These are phyloP conservation scores for Crypturellus tataupa DNA, from an alignment of 2,797 vertebrate species.

Conservation along the genomic window DNA sequence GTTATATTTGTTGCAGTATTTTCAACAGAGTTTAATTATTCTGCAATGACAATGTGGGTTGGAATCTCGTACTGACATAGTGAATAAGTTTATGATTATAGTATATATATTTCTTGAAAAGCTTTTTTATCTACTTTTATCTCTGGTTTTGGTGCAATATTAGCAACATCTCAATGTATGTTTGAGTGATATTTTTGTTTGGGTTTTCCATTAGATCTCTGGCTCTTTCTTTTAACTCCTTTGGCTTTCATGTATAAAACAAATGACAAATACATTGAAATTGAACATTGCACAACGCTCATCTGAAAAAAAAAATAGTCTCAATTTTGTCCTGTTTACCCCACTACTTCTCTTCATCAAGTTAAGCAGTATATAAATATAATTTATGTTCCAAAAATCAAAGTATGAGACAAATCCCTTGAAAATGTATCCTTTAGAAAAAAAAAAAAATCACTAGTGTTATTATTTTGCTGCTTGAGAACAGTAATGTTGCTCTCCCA, in stretches of 20 bases:
- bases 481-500: background rate
- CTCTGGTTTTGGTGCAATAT: background rate
- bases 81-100: background rate
- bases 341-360: background rate
- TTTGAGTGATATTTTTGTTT: slow-evolving; percentile 15
- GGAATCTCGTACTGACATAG: background rate
- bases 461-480: background rate
- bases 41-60: background rate
- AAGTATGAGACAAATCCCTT: background rate
- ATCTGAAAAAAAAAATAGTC: background rate
- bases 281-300: background rate
- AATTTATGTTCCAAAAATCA: background rate
- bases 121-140: background rate
- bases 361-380: background rate
- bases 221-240: background rate
- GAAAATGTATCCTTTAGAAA: background rate
- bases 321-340: background rate
- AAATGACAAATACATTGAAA: background rate
- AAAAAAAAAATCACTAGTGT: background rate
- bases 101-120: background rate
- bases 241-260: background rate
- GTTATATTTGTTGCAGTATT: background rate
- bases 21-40: background rate
- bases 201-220: background rate
- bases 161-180: background rate